These are phyloP conservation scores for Lasius fuliginosus DNA, from an alignment of 2,888 invertebrate species.

Conservation along the genomic window DNA sequence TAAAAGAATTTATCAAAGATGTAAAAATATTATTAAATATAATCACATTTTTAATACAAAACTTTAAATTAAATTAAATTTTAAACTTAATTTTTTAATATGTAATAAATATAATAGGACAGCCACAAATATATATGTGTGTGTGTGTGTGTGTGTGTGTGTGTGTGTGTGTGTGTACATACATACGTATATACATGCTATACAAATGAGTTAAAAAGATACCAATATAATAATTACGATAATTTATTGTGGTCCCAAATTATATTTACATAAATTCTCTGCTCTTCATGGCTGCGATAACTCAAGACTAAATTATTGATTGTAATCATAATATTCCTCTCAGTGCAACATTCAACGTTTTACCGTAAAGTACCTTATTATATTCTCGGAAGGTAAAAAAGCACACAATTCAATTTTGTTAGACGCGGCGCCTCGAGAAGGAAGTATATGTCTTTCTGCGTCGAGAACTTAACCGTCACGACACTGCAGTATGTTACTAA, in stretches of 20 bases:
- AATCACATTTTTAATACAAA: neutral
- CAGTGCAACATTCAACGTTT: conserved; percentile 1
- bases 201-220: neutral
- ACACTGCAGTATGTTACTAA: conserved; percentile 85
- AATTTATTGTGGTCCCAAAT: neutral
- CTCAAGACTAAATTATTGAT: neutral
- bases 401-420: conserved; percentile 7
- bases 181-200: too few relatives aligned
- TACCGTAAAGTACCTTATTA: conserved; percentile 18
- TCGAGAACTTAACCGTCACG: conserved; percentile 77
- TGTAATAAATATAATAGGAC: neutral
- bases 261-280: neutral
- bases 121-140: neutral
- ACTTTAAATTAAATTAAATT: neutral
- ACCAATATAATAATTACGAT: neutral
- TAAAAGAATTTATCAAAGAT: neutral
- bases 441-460: conserved; percentile 54
- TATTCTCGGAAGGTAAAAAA: conserved; percentile 20
- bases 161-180: too few relatives aligned
- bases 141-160: too few relatives aligned
- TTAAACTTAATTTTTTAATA: neutral
- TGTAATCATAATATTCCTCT: neutral
- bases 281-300: neutral
- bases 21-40: neutral
- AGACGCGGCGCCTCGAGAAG: neutral